Conservation (phyloP, 2,888 invertebrate genomes). For the Tiliacea citrago region DNA sequence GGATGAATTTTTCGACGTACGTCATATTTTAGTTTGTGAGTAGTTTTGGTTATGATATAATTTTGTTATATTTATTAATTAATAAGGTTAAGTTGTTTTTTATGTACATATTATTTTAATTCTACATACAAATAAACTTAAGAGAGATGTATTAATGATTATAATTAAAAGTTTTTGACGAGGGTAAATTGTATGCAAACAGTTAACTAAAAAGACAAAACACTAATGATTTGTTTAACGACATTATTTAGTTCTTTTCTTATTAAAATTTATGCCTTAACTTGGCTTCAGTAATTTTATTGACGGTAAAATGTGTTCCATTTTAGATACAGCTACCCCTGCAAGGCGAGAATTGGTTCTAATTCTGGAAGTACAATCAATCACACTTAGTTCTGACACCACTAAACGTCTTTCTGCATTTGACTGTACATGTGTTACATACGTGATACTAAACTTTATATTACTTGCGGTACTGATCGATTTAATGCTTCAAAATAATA, state of each 20-base stretch:
- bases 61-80: no score
- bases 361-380: slow-evolving; percentile 84
- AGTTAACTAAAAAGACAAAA: no score
- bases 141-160: no score
- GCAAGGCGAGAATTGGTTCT: slow-evolving; percentile 81
- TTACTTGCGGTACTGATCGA: slow-evolving; percentile 23
- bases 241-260: neutral
- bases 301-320: slow-evolving; percentile 56
- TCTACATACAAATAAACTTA: no score
- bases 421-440: slow-evolving; percentile 61
- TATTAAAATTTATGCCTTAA: slow-evolving; percentile 4
- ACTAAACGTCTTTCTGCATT: slow-evolving; percentile 74
- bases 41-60: no score
- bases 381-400: slow-evolving; percentile 84
- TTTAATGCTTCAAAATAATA: slow-evolving; percentile 34
- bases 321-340: slow-evolving; percentile 75
- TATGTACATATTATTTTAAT: no score
- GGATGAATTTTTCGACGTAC: no score
- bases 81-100: no score
- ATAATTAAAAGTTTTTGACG: no score
- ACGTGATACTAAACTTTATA: slow-evolving; percentile 42
- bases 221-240: no score
- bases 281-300: slow-evolving; percentile 37
- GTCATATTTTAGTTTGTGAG: no score
- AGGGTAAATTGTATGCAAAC: no score